Conservation (phyloP, 2,113 vertebrate genomes). For the Astatoreochromis straeleni region DNA sequence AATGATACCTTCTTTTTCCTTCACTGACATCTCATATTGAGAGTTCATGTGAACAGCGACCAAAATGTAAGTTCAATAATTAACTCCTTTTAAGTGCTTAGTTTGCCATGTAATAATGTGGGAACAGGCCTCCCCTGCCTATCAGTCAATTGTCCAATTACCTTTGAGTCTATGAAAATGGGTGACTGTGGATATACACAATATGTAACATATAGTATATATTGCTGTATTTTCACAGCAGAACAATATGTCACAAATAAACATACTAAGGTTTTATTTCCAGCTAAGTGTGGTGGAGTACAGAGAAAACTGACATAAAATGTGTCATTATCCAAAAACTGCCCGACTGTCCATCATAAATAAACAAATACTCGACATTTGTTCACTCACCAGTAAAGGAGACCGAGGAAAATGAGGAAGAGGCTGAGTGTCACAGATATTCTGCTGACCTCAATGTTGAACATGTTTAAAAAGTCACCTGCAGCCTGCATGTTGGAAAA, state of each 20-base stretch:
- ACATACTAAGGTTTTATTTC: not conserved
- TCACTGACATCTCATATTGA: not conserved
- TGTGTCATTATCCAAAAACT: not conserved
- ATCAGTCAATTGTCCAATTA: not conserved
- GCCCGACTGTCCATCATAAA: not conserved
- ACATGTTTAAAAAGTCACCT: slow-evolving; percentile 43
- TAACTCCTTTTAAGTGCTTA: not conserved
- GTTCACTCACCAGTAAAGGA: slow-evolving; percentile 83
- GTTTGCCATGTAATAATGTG: not conserved
- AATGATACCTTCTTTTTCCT: not conserved
- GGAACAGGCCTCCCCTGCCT: not conserved
- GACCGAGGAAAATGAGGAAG: slow-evolving; percentile 62
- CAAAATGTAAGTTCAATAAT: not conserved
- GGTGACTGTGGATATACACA: accelerated
- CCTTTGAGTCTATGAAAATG: not conserved
- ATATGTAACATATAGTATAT: not conserved
- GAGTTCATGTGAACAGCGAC: not conserved
- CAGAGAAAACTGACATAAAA: not conserved
- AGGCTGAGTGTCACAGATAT: slow-evolving; percentile 66
- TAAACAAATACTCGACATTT: not conserved
- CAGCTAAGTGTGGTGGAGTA: not conserved
- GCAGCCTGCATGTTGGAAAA: slow-evolving; percentile 26
- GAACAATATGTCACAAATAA: not conserved
- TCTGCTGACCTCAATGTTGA: slow-evolving; percentile 37
- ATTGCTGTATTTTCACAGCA: not conserved